Evolutionary conservation across 2,113 vertebrate genomes (phyloP), one percentile per base, ranked within the genome.

Genomic region (Corythornis madagascariensis): DNA sequence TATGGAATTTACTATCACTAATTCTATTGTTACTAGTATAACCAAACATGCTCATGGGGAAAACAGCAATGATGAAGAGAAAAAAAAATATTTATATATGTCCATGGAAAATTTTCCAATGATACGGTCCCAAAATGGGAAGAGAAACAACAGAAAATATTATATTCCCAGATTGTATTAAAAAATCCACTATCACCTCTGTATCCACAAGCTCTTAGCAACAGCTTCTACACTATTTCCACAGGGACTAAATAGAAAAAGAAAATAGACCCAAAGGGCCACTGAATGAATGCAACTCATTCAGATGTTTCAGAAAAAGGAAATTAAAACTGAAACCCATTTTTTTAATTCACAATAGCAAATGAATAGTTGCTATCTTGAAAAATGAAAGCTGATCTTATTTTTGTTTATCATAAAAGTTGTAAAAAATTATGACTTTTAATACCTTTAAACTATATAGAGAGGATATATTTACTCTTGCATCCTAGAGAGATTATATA

Each of bases 81-180:
- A 52, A 66, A 80, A 76, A 16, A 0, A 0, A 52, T 48, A 80
- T 71, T 12, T 0, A 0, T 69, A 91, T 69, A 13, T 25, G 43
- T 48, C 25, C 28, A 28, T 31, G 16, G 18, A 85, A 80, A 83
- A 72, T 16, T 29, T 72, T 79, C 31, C 24, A 76, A 19, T 43
- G 21, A 75, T 7, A 47, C 7, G 9, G n/a, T 60, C 12, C 47
- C 26, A 52, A 31, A 56, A 66, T 8, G 63, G 48, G 53, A 89
- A 55, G 9, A 18, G 17, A 79, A 55, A 18, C 42, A n/a, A 56
- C 47, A 31, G 53, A 89, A 77, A 89, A 70, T 13, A 70, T 0
- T 9, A 87, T 14, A 22, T 73, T 88, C 31, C 45, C 57, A 33
- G n/a, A 29, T 26, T 18, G 17, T 24, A 53, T 22, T 25, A 71